phyloP scores from a whole-genome alignment of 2,888 invertebrate species.

The Boloria selene region DNA sequence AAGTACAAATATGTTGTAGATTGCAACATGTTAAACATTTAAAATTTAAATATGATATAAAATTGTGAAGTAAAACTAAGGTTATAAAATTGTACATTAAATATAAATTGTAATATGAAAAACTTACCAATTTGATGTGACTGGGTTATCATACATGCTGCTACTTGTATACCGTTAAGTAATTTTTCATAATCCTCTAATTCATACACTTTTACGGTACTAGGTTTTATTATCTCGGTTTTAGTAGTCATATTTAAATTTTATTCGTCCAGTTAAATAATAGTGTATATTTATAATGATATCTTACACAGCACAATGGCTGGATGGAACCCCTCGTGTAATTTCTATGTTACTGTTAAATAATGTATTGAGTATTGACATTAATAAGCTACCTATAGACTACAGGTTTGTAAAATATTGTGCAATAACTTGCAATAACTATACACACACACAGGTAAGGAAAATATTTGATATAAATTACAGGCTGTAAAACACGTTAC shows the following conservation, averaged over 20 bases:
- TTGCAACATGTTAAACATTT: no score
- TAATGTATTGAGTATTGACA: no score
- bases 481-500: no score
- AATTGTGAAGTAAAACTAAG: no score
- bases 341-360: no score
- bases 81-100: neutral
- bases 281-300: neutral
- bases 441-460: neutral
- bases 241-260: slow-evolving; percentile 54
- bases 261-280: neutral
- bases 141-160: slow-evolving; percentile 83
- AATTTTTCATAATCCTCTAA: slow-evolving; percentile 76
- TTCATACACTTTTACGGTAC: slow-evolving; percentile 76
- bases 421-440: slow-evolving; percentile 12
- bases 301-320: no score
- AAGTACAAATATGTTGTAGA: no score
- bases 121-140: slow-evolving; percentile 75
- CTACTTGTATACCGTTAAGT: slow-evolving; percentile 79
- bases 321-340: no score
- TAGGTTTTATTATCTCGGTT: slow-evolving; percentile 58
- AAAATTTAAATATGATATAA: no score
- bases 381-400: no score
- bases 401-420: slow-evolving; percentile 5
- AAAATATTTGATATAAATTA: no score
- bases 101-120: neutral